phyloP scores from a whole-genome alignment of 2,888 invertebrate genomes.

The Blera fallax region DNA sequence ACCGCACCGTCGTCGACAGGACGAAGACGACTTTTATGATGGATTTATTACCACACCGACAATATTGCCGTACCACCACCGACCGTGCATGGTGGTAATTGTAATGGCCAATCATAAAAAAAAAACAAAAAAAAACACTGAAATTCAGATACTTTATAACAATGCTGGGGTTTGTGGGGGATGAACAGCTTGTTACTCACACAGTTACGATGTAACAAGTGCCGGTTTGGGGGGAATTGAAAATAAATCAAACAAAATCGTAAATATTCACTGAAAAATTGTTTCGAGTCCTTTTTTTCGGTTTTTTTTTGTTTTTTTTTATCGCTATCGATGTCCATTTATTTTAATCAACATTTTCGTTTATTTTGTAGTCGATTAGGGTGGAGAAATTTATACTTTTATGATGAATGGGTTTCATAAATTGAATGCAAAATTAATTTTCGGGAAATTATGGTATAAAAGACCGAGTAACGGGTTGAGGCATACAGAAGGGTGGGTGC shows the following conservation, averaged over 20 bases:
- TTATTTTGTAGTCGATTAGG: background rate
- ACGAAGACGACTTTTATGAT: slow-evolving; percentile 33
- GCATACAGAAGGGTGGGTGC: no score
- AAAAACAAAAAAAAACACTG: no score
- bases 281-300: background rate
- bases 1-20: background rate
- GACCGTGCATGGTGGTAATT: slow-evolving; percentile 32
- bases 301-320: background rate
- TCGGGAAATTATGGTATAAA: background rate
- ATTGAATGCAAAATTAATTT: background rate
- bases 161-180: background rate
- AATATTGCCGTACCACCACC: background rate
- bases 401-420: slow-evolving; percentile 3
- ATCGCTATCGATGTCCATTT: slow-evolving; percentile 14
- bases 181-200: background rate
- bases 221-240: background rate
- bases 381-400: background rate
- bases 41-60: slow-evolving; percentile 31
- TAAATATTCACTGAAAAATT: slow-evolving; percentile 13
- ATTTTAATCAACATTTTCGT: slow-evolving; percentile 19
- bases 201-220: slow-evolving; percentile 31
- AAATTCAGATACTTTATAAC: background rate
- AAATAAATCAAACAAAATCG: slow-evolving; percentile 31
- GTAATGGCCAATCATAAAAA: slow-evolving; percentile 46
- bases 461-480: no score